A percentile compares a stretch with the other conserved stretches of the same genome.
Conservation (phyloP, 2,113 vertebrate species). For the Gymnogyps californianus region DNA sequence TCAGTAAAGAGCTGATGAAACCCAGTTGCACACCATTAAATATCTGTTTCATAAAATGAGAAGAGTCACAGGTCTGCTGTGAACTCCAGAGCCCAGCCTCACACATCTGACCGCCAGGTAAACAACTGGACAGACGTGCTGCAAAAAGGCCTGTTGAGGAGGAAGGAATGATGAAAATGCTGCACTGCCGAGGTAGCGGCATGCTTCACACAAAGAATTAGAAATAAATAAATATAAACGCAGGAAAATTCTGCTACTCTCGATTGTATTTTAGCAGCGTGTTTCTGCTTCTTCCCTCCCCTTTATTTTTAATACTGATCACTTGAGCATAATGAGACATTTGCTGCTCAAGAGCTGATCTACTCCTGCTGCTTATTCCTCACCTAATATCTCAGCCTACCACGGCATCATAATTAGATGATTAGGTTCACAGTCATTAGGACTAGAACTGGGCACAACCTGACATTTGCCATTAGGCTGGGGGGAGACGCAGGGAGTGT, state of each 20-base stretch:
- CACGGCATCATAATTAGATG: background rate
- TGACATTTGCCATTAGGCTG: background rate
- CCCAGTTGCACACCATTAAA: background rate
- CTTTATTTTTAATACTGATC: background rate
- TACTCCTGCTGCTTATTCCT: background rate
- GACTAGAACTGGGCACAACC: background rate
- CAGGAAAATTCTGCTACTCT: background rate
- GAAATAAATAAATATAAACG: background rate
- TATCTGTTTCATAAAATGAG: background rate
- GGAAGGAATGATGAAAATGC: background rate
- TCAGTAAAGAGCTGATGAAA: background rate
- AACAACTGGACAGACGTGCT: background rate
- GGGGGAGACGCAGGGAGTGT: rapidly evolving
- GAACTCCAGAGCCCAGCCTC: background rate
- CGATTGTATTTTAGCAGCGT: background rate
- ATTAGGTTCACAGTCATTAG: background rate
- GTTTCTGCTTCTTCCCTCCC: background rate
- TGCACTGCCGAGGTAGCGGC: background rate
- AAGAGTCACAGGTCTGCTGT: background rate
- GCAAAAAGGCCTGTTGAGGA: background rate
- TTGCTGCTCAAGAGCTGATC: background rate
- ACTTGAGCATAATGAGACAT: background rate
- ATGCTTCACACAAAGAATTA: background rate
- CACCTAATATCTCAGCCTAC: background rate
- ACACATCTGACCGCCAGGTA: background rate